Evolutionary conservation across 2,888 invertebrate species (phyloP), one percentile per base, ranked within the genome.

Genomic region (Eutolmus rufibarbis): DNA sequence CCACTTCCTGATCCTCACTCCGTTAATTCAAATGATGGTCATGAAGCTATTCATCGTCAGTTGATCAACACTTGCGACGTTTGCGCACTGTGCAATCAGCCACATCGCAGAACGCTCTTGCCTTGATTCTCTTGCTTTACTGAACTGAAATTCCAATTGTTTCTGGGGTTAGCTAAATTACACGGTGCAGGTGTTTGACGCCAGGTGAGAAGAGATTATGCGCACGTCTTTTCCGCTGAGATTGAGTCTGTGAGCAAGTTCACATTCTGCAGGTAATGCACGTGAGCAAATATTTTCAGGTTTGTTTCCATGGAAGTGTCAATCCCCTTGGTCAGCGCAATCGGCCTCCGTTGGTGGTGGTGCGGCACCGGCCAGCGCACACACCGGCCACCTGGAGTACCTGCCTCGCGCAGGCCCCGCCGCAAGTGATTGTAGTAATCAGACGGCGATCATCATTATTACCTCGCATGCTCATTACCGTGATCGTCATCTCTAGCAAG

Each of bases 171-270:
- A 86, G 74, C 37, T 56, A 77, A 86, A 86, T 86, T 77, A 86
- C 86, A 86, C 37, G 37, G 86, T 77, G 77, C 86, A 86, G 86
- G 86, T 86, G 86, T 86, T 77, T 77, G 86, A 86, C 86, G 77
- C 77, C 76, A 77, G 86, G 86, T 86, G 86, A 86, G 86, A 86
- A 86, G 23, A 86, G 77, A 86, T 86, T 77, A 76, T 51, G 51
- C 8, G n/a, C 46, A 74, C 56, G 77, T 34, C 77, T 77, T 86
- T 77, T 46, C 51, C 37, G 31, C 51, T 19, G 56, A 31, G 66
- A 84, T 57, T 57, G 66, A 43, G 19, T 9, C 66, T 43, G n/a
- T 66, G 57, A 84, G 23, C 84, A 23, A 19, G 74, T 86, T 46
- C 85, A 46, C 76, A 74, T 86, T 74, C 14, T 84, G 51, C 37